Evolutionary conservation across 2,888 invertebrate species (phyloP), one percentile per base, ranked within the genome.

Genomic region (Sesia apiformis): DNA sequence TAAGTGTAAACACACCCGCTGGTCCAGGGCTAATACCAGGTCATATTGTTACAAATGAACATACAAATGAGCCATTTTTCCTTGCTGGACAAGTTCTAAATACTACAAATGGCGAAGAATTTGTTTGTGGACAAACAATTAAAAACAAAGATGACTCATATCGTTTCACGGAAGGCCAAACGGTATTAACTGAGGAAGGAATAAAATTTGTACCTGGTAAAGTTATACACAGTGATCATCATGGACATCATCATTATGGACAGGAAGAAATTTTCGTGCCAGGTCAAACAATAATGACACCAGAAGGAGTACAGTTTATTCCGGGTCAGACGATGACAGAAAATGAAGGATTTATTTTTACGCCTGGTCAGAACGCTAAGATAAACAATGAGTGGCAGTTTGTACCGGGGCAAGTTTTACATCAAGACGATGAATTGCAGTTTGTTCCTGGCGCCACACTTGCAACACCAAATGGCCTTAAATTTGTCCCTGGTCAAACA

Each of bases 1-100:
- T 95, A 57, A 94, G 93, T 49, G 91, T 95, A 7, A 91, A 91
- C 63, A 92, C 94, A 3, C 92, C 93, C 38, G 87, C 91, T 51
- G 93, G 94, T 39, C 93, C 93, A 0, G 90, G 92, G 39, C 82
- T 95, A 23, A 91, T 95, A 60, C 93, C 94, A n/a, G 95, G 95
- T 3, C 92, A 94, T 65, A 91, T 94, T 60, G 85, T 94, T 53
- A 90, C 89, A 39, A 90, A 91, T 59, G 90, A 91, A 65, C 84
- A 81, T 60, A 90, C 90, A 55, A 90, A 91, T 52, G 89, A 90
- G 53, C 91, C 93, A 0, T 90, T 93, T 60, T 95, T 95, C 76
- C 84, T 94, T 42, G 93, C 93, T 40, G 94, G 94, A 1, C 93
- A 94, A 81, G 91, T 92, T 0, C 76, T 94, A 6, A 89, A 91